Conservation (phyloP, 53 echinoderm and acorn worm species). For the Astropecten irregularis region DNA sequence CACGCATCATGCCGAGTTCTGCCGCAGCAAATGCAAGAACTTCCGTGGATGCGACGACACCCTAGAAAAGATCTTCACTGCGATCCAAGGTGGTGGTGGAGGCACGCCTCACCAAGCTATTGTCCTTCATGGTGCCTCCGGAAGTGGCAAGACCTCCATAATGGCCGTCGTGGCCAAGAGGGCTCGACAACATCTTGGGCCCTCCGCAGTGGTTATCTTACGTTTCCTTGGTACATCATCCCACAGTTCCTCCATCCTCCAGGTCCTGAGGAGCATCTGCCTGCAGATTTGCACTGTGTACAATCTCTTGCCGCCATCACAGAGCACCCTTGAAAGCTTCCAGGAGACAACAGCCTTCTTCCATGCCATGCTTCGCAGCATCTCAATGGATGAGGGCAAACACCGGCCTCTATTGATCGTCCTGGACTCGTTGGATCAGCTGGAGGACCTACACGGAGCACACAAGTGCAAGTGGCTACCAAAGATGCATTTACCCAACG, state of each 20-base stretch:
- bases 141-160: constrained; percentile 94
- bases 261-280: constrained; percentile 73
- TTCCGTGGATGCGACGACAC: constrained; percentile 89
- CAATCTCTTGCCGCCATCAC: constrained; percentile 47
- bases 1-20: constrained; percentile 84
- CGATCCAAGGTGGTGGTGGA: constrained; percentile 51
- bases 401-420: constrained; percentile 72
- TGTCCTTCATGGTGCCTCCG: constrained; percentile 82
- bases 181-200: constrained; percentile 41
- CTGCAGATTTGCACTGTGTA: constrained; percentile 83
- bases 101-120: constrained; percentile 34
- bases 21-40: constrained; percentile 72
- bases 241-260: constrained; percentile 79
- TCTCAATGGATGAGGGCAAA: constrained; percentile 57
- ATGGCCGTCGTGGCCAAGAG: constrained; percentile 79
- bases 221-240: constrained; percentile 91
- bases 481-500: constrained; percentile 70
- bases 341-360: constrained; percentile 74
- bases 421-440: constrained; percentile 91
- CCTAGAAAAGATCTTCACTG: constrained; percentile 53
- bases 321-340: constrained; percentile 50
- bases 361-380: constrained; percentile 56
- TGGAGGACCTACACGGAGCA: constrained; percentile 70
- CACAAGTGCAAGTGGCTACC: constrained; percentile 89
- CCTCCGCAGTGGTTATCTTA: constrained; percentile 55